phyloP scores from a whole-genome alignment of 2,888 invertebrate species.

The Beris chalybata region DNA sequence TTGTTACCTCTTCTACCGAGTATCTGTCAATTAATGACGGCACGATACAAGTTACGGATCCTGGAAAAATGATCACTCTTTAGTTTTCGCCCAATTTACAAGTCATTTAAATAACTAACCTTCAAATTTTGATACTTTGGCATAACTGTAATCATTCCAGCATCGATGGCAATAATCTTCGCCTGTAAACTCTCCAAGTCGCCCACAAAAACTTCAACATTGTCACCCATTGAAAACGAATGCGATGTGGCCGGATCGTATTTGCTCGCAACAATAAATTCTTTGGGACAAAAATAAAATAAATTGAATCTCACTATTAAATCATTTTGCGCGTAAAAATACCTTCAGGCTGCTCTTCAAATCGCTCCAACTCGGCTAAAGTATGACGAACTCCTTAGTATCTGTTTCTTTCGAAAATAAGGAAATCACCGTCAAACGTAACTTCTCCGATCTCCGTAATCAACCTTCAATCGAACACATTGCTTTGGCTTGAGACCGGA shows the following conservation, averaged over 20 bases:
- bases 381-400: slow-evolving; percentile 97
- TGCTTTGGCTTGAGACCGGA: slow-evolving; percentile 90
- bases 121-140: slow-evolving; percentile 96
- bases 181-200: slow-evolving; percentile 97
- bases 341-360: slow-evolving; percentile 88
- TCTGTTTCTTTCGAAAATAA: slow-evolving; percentile 94
- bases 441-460: slow-evolving; percentile 97
- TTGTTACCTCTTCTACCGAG: too few species aligned
- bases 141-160: slow-evolving; percentile 94
- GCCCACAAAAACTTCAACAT: slow-evolving; percentile 95
- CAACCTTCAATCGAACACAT: slow-evolving; percentile 98
- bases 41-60: too few species aligned
- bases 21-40: too few species aligned
- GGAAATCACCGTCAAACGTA: slow-evolving; percentile 94
- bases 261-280: slow-evolving; percentile 69
- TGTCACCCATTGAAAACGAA: slow-evolving; percentile 94
- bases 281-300: slow-evolving; percentile 40
- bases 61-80: slow-evolving; percentile 39
- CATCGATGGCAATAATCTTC: slow-evolving; percentile 93
- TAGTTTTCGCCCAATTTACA: neutral
- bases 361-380: slow-evolving; percentile 90
- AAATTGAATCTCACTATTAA: neutral
- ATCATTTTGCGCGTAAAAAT: neutral
- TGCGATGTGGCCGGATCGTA: slow-evolving; percentile 76
- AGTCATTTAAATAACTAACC: slow-evolving; percentile 41